A percentile compares a stretch with the other conserved stretches of the same genome.
These are phyloP conservation scores for Cyanoramphus novaezelandiae DNA, from an alignment of 2,113 vertebrate genomes.

Conservation along the genomic window DNA sequence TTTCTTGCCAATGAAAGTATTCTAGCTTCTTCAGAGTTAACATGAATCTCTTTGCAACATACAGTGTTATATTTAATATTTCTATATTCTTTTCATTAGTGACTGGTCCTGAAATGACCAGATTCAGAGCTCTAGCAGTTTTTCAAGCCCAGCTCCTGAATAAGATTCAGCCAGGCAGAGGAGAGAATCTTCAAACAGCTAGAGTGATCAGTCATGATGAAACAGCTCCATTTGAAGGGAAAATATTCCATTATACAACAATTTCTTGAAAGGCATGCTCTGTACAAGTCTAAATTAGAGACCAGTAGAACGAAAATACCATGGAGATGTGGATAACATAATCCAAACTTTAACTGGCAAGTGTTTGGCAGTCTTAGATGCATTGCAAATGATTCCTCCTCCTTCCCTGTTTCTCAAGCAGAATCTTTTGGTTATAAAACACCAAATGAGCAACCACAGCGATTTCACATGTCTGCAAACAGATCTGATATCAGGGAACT, in stretches of 20 bases:
- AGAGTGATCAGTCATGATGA: neutral
- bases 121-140: neutral
- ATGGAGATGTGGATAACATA: neutral
- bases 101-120: neutral
- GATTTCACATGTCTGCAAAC: neutral
- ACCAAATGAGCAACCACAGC: neutral
- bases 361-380: neutral
- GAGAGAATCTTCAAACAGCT: neutral
- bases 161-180: neutral
- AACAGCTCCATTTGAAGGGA: neutral
- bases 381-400: neutral
- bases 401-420: neutral
- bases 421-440: neutral
- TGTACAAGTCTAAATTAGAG: neutral
- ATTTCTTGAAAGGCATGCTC: neutral
- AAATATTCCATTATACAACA: neutral
- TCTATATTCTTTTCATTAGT: neutral
- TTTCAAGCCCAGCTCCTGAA: neutral
- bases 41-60: neutral
- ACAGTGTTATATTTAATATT: neutral
- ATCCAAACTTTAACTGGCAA: neutral
- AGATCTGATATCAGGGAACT: neutral
- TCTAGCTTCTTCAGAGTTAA: neutral
- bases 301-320: neutral
- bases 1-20: neutral